Conservation (phyloP, 2,797 vertebrate genomes). For the Lagodon rhomboides region DNA sequence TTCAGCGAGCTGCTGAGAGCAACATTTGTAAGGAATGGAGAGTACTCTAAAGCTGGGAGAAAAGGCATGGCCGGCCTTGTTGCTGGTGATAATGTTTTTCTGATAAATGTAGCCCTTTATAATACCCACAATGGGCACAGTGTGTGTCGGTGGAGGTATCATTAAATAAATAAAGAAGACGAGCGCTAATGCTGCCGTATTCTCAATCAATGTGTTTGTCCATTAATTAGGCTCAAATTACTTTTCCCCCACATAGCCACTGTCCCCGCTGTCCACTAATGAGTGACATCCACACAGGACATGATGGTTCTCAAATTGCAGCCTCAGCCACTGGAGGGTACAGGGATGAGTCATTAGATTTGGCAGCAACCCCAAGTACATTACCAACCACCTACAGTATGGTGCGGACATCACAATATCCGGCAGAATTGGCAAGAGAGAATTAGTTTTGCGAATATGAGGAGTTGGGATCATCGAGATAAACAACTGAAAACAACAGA, state of each 20-base stretch:
- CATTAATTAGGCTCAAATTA: too few relatives aligned
- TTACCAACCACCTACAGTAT: neutral
- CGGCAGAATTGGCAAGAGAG: neutral
- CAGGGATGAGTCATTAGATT: neutral
- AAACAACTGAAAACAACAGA: too few relatives aligned
- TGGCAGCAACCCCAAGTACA: neutral
- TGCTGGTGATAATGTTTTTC: constrained; percentile 1
- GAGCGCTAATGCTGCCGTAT: too few relatives aligned
- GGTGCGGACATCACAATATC: neutral
- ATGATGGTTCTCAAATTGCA: neutral
- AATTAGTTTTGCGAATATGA: neutral
- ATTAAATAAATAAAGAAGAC: constrained; percentile 6
- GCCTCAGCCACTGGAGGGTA: neutral
- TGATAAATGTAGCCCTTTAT: constrained; percentile 4
- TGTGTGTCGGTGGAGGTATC: neutral
- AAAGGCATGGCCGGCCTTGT: neutral
- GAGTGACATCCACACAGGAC: neutral
- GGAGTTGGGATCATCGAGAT: neutral
- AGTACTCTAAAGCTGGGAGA: constrained; percentile 7
- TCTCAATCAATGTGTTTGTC: constrained; percentile 16
- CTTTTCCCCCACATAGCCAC: neutral
- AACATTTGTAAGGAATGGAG: neutral
- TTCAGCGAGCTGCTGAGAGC: constrained; percentile 4
- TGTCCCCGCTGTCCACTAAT: constrained; percentile 7
- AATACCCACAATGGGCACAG: neutral